Evolutionary conservation across 1,140 invertebrate species (phyloP).

Genomic region (Parasteatoda tepidariorum): DNA sequence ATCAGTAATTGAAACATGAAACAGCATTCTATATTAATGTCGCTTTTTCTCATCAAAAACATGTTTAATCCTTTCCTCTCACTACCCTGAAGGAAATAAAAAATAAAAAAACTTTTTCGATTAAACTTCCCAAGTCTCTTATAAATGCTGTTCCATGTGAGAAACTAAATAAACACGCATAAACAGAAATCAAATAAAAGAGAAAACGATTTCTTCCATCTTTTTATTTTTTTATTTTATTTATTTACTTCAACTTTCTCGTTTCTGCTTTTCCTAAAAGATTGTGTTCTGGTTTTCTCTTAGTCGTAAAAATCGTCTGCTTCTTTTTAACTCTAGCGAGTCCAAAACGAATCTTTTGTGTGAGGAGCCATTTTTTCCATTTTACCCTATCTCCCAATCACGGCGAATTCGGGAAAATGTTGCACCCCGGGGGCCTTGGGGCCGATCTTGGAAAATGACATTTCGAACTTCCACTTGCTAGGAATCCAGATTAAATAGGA

Average conservation of each 20-base stretch:
- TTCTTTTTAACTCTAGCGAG: neutral
- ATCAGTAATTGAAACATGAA: conserved; percentile 4
- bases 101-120: conserved; percentile 19
- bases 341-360: conserved; percentile 11
- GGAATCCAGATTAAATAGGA: conserved; percentile 40
- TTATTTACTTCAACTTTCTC: neutral
- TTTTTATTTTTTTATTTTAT: conserved; percentile 3
- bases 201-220: neutral
- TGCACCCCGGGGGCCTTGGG: neutral
- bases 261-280: neutral
- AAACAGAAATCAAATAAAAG: neutral
- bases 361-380: conserved; percentile 19
- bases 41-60: neutral
- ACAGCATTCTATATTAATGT: conserved; percentile 6
- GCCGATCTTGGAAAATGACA: conserved; percentile 25
- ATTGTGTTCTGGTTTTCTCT: conserved; percentile 22
- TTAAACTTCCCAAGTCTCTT: conserved; percentile 3
- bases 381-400: neutral
- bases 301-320: conserved; percentile 32
- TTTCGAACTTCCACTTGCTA: conserved; percentile 13
- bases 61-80: neutral
- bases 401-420: conserved; percentile 10
- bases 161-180: neutral
- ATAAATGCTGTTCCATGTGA: neutral
- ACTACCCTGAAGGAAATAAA: neutral